Conservation (phyloP, 2,113 vertebrate species). For the Indri indri region DNA sequence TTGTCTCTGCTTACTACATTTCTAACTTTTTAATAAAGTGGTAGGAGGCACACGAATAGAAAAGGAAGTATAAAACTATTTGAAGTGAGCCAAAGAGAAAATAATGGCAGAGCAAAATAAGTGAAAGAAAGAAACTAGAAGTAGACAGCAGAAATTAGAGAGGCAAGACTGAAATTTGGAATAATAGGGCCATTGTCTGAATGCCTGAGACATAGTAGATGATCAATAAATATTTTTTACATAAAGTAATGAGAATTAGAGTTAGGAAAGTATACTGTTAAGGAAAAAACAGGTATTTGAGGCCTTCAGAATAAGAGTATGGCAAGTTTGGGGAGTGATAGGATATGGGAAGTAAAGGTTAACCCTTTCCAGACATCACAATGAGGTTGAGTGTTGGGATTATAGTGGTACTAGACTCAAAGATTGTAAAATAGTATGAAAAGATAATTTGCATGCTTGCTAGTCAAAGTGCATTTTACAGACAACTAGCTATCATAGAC, state of each 20-base stretch:
- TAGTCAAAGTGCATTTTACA: neutral
- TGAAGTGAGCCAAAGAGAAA: neutral
- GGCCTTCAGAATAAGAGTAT: neutral
- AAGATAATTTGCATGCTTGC: neutral
- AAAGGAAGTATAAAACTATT: neutral
- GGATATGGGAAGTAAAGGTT: neutral
- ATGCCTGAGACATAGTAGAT: neutral
- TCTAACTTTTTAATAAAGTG: neutral
- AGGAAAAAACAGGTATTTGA: neutral
- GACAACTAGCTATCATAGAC: neutral
- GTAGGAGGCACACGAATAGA: accelerated
- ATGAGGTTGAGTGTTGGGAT: neutral
- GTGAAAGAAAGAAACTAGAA: neutral
- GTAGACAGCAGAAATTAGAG: neutral
- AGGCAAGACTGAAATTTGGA: neutral
- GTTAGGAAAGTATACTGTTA: neutral
- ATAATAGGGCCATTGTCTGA: neutral
- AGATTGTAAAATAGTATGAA: neutral
- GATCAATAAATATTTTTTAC: neutral
- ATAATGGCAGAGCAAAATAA: neutral
- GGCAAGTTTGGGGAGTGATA: neutral
- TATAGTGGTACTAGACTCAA: neutral
- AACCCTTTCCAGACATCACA: neutral
- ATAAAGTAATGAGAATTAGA: neutral
- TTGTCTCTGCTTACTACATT: neutral